Base-by-base conservation (phyloP, 1,140 invertebrate species). In the Drosophila sp. region DNA sequence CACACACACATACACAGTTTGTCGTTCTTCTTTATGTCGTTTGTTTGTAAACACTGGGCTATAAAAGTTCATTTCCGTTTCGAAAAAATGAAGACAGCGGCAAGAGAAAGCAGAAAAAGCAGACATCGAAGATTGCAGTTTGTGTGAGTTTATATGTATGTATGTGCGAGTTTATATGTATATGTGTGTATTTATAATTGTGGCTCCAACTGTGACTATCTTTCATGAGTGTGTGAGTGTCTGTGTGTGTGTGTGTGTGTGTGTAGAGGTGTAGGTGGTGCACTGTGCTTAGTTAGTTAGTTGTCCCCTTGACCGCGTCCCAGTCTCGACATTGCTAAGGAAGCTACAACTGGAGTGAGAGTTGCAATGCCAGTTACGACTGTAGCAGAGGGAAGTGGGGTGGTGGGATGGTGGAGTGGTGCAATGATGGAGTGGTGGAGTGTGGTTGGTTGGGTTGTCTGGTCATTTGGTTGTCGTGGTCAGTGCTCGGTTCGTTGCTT, bases 21-120 rank as follows among this genome's bases (percentile, higher is more conserved):
- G 14, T 9, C 25, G 27, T 29, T 40, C 18, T 34, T 34, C 46
- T 29, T 16, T 29, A 34, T 45, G 70, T 59, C 70, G 75, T 72
- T 64, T 70, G 51, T 80, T 79, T 56, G 50, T 54, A 54, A 45
- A 56, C 63, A 65, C 16, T 65, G 27, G n/a, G 50, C 51, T 38
- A 65, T 65, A 65, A 56, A 57, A 79, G 80, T 84, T 79, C 76
- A 84, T 84, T 84, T 84, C 80, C 76, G 80, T 61, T 84, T 84
- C 76, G 58, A 57, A 64, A 69, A 65, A 69, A 51, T 46, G 46
- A 51, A 71, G 53, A 59, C 54, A 59, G 38, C 29, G 32, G 27
- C 18, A 36, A 13, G 46, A 21, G 16, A 34, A 21, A 21, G n/a
- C n/a, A n/a, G 4, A 21, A 29, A 46, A 54, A 53, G 53, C 14